These are phyloP conservation scores for Himalopsyche anomala DNA, from an alignment of 2,888 invertebrate species.

Conservation along the genomic window DNA sequence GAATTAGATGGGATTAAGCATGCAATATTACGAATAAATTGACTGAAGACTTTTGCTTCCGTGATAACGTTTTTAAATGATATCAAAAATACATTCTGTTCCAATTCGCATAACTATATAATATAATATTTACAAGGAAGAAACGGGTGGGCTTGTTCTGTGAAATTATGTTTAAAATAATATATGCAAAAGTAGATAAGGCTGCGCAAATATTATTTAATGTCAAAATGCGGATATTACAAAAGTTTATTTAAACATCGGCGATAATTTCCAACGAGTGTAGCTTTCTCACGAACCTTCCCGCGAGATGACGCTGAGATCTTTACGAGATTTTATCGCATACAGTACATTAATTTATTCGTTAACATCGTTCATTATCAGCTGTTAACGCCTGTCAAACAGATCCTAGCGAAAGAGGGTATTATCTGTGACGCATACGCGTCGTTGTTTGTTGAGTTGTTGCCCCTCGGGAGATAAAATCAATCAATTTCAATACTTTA, in stretches of 20 bases:
- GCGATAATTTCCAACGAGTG: neutral
- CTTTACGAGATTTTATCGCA: neutral
- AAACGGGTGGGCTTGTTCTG: too few relatives aligned
- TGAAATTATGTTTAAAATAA: too few relatives aligned
- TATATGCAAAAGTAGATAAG: too few relatives aligned
- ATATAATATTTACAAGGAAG: too few relatives aligned
- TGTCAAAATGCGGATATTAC: slow-evolving; percentile 4
- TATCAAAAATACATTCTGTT: too few relatives aligned
- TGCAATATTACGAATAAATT: too few relatives aligned
- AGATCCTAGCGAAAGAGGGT: slow-evolving; percentile 5
- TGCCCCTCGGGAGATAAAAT: neutral
- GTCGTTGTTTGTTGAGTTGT: slow-evolving; percentile 46
- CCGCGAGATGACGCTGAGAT: neutral
- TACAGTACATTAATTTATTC: neutral
- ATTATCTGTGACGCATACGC: slow-evolving; percentile 49
- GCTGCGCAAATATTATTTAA: neutral
- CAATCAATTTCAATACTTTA: neutral
- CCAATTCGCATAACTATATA: too few relatives aligned
- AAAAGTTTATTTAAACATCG: slow-evolving; percentile 2
- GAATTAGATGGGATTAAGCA: too few relatives aligned
- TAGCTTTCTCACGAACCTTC: neutral
- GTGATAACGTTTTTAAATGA: too few relatives aligned
- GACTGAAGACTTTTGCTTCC: too few relatives aligned
- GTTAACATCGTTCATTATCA: slow-evolving; percentile 47
- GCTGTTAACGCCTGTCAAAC: slow-evolving; percentile 47